Conservation (phyloP, 2,113 vertebrate species). For the Lates calcarifer region DNA sequence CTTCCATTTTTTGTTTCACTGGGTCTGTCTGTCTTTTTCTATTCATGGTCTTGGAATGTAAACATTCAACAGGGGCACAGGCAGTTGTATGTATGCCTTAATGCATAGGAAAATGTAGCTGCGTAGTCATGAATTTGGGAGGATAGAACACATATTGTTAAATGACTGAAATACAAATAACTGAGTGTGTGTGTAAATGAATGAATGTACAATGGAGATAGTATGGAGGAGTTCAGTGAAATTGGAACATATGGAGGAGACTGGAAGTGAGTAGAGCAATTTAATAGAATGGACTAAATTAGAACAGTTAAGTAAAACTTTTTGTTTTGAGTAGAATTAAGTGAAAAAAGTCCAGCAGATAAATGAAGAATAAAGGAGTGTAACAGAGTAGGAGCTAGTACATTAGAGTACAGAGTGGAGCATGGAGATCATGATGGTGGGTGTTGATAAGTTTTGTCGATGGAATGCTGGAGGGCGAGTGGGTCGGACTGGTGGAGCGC, state of each 20-base stretch:
- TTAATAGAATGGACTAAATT: background rate
- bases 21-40: background rate
- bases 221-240: slow-evolving; percentile 6
- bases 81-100: background rate
- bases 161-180: slow-evolving; percentile 26
- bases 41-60: background rate
- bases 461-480: slow-evolving; percentile 31
- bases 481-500: background rate
- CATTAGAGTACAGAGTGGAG: background rate
- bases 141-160: slow-evolving; percentile 43
- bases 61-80: background rate
- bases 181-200: slow-evolving; percentile 6
- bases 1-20: background rate
- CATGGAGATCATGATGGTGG: background rate
- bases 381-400: background rate
- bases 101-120: slow-evolving; percentile 3
- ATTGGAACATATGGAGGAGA: background rate
- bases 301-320: background rate
- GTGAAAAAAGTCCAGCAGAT: background rate
- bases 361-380: no score
- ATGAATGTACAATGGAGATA: slow-evolving; percentile 37
- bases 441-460: slow-evolving; percentile 5
- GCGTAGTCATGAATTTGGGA: background rate
- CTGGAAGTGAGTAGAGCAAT: background rate
- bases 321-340: no score